Conservation (phyloP, 2,113 vertebrate genomes). For the Austrofundulus limnaeus region DNA sequence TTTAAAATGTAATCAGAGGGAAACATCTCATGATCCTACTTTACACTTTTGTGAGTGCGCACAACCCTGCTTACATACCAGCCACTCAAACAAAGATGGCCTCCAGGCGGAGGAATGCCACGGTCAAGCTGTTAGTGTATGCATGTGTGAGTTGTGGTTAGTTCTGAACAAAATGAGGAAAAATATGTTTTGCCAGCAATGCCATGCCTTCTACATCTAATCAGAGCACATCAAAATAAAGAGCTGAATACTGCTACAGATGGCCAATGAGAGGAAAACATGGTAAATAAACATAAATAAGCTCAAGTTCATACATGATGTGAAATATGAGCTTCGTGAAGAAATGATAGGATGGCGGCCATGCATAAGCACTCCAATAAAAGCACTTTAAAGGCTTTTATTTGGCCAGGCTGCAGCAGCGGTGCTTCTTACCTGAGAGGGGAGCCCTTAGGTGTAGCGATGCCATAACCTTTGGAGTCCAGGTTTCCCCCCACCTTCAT, state of each 20-base stretch:
- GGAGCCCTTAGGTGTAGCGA: conserved; percentile 97
- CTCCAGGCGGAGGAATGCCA: not conserved
- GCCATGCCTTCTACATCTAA: not conserved
- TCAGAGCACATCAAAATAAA: not conserved
- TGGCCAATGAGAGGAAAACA: not conserved
- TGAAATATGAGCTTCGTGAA: not conserved
- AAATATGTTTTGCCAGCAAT: not conserved
- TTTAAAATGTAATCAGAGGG: conserved; percentile 13
- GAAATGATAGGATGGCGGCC: conserved; percentile 11
- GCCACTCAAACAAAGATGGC: conserved; percentile 8
- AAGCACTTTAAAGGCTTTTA: conserved; percentile 36
- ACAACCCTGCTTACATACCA: conserved; percentile 28
- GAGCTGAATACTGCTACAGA: not conserved
- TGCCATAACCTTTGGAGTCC: conserved; percentile 99
- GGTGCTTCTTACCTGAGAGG: conserved; percentile 91
- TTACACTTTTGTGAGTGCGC: conserved; percentile 54
- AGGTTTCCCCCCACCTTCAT: conserved; percentile 99
- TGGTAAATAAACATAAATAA: conserved; percentile 6
- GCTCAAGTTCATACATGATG: not conserved
- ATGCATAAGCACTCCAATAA: conserved; percentile 36
- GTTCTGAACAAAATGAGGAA: not conserved
- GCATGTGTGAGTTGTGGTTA: conserved; percentile 8
- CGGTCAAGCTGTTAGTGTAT: conserved; percentile 6
- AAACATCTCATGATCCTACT: conserved; percentile 28
- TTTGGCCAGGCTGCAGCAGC: conserved; percentile 26